Conservation (phyloP, 2,888 invertebrate genomes). For the Bruchidius siliquastri region DNA sequence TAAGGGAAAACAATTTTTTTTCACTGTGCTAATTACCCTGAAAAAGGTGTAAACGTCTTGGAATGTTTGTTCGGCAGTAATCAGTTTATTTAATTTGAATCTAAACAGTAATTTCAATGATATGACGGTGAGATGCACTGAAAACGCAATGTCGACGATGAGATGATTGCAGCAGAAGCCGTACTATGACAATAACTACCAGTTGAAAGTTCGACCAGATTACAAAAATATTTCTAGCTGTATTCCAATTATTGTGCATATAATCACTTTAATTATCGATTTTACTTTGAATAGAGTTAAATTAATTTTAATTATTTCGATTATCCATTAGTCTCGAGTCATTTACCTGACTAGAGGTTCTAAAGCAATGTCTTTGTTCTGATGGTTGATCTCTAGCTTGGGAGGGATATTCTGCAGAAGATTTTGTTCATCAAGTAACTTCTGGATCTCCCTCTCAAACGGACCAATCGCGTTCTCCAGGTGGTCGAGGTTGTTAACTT, state of each 20-base stretch:
- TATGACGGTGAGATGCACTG: not conserved
- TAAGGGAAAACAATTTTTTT: no score
- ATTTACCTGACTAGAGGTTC: constrained; percentile 41
- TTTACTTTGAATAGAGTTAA: no score
- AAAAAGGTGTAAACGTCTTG: no score
- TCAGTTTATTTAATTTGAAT: no score
- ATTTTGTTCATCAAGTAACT: constrained; percentile 70
- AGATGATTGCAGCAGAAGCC: not conserved
- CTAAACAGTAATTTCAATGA: no score
- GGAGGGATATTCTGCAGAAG: constrained; percentile 58
- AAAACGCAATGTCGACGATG: not conserved
- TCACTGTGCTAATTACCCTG: no score
- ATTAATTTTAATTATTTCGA: not conserved
- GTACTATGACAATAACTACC: not conserved
- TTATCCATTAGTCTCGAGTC: constrained; percentile 9
- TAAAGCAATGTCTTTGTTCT: constrained; percentile 58
- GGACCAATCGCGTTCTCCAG: constrained; percentile 54
- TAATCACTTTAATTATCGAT: no score
- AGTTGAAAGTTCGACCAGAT: not conserved
- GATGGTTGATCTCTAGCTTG: constrained; percentile 57
- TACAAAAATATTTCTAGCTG: not conserved
- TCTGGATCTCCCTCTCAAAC: constrained; percentile 76
- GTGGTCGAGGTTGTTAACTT: constrained; percentile 52
- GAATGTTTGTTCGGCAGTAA: no score
- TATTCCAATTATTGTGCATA: no score